These are phyloP conservation scores for Scaptomyza pallida DNA, from an alignment of 1,140 invertebrate genomes.

Conservation along the genomic window DNA sequence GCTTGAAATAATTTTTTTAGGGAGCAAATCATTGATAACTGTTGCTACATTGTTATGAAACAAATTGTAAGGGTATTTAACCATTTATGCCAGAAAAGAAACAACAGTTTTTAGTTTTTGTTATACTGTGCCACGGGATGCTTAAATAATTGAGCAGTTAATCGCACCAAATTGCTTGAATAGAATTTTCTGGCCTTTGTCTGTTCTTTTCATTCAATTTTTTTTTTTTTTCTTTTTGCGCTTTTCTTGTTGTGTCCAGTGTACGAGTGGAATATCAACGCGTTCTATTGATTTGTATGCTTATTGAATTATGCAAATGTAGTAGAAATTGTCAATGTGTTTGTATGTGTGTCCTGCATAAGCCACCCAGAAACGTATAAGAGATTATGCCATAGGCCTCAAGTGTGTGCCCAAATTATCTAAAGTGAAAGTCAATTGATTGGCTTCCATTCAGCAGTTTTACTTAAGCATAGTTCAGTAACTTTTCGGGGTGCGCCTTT, in stretches of 20 bases:
- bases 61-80: background rate
- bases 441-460: conserved; percentile 61
- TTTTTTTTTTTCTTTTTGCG: background rate
- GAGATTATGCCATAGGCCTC: conserved; percentile 6
- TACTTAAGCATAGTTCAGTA: conserved; percentile 30
- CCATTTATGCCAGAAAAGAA: background rate
- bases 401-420: conserved; percentile 52
- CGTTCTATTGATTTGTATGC: conserved; percentile 59
- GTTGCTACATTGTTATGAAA: no score
- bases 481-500: conserved; percentile 3
- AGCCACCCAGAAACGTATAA: conserved; percentile 3
- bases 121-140: conserved; percentile 61
- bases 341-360: conserved; percentile 33
- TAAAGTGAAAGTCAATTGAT: conserved; percentile 71
- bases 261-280: conserved; percentile 22
- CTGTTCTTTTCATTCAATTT: conserved; percentile 19
- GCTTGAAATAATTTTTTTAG: no score
- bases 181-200: conserved; percentile 54
- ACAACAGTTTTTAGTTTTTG: background rate
- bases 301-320: conserved; percentile 79
- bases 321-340: conserved; percentile 64
- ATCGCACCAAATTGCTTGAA: conserved; percentile 80
- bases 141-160: conserved; percentile 82
- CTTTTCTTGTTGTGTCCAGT: conserved; percentile 6
- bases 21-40: no score